Percentiles rank a stretch among this genome's conserved stretches.
These are phyloP conservation scores for Mugil cephalus DNA, from an alignment of 2,113 vertebrate genomes.

Conservation along the genomic window DNA sequence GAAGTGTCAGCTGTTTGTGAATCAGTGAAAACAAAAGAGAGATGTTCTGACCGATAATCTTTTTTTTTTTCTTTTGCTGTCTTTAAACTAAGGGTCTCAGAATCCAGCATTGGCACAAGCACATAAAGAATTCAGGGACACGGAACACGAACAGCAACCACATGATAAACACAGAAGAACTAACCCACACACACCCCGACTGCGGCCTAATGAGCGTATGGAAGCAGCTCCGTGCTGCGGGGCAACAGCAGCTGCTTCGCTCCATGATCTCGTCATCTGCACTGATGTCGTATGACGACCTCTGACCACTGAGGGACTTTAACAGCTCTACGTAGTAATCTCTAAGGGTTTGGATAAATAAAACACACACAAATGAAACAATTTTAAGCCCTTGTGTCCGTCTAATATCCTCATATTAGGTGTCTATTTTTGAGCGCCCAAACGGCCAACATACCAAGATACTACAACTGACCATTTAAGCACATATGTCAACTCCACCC, in stretches of 20 bases:
- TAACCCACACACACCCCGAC: conserved; percentile 27
- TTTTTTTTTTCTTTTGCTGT: conserved; percentile 5
- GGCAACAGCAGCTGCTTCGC: conserved; percentile 55
- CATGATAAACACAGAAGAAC: too few relatives aligned
- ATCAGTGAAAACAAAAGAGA: conserved; percentile 29
- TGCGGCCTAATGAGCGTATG: conserved; percentile 48
- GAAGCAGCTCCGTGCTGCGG: conserved; percentile 31
- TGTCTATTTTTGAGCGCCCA: background rate
- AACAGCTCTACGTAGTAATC: conserved; percentile 1
- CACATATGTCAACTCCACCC: conserved; percentile 12
- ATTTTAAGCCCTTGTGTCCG: background rate
- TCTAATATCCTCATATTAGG: background rate
- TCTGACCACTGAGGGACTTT: conserved; percentile 42
- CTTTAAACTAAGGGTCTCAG: background rate
- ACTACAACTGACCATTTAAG: conserved; percentile 11
- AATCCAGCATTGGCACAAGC: background rate
- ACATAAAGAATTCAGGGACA: background rate
- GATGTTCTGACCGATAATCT: conserved; percentile 5
- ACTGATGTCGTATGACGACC: conserved; percentile 40
- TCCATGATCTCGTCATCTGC: conserved; percentile 50
- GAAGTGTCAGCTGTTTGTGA: conserved; percentile 46
- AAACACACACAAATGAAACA: conserved; percentile 16
- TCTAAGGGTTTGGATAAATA: conserved; percentile 18
- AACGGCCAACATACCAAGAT: conserved; percentile 5
- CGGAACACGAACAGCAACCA: background rate